These are phyloP conservation scores for Drosophila neocordata DNA, from an alignment of 1,140 invertebrate species.

Conservation along the genomic window DNA sequence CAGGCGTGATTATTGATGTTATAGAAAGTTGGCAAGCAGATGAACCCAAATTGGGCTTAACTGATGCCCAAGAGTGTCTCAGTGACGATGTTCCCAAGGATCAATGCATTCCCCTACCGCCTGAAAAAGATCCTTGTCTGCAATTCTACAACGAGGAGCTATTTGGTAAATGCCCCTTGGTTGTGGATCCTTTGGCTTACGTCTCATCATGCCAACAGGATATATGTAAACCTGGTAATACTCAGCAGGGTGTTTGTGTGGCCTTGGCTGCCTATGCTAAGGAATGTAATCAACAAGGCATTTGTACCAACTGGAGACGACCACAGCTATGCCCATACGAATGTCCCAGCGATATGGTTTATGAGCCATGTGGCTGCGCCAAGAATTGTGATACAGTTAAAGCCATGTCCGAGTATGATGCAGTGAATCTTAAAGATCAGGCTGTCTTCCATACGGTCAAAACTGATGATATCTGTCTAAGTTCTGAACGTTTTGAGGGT, in stretches of 20 bases:
- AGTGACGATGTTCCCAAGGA: constrained; percentile 80
- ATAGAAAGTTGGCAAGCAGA: constrained; percentile 86
- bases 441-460: constrained; percentile 80
- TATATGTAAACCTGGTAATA: constrained; percentile 84
- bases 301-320: constrained; percentile 89
- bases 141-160: constrained; percentile 85
- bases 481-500: constrained; percentile 86
- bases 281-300: constrained; percentile 86
- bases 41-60: constrained; percentile 75
- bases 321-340: constrained; percentile 86
- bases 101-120: constrained; percentile 84
- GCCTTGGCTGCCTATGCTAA: constrained; percentile 89
- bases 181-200: constrained; percentile 88
- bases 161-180: constrained; percentile 89
- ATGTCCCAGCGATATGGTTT: constrained; percentile 86
- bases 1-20: constrained; percentile 82
- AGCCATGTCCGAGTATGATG: constrained; percentile 76
- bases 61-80: constrained; percentile 64
- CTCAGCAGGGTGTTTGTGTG: constrained; percentile 85
- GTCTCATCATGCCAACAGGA: constrained; percentile 88
- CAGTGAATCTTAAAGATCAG: constrained; percentile 82
- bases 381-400: constrained; percentile 87
- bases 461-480: constrained; percentile 84
- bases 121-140: constrained; percentile 86
- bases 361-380: constrained; percentile 88